These are phyloP conservation scores for Eupithecia abbreviata DNA, from an alignment of 2,888 invertebrate species.

Conservation along the genomic window DNA sequence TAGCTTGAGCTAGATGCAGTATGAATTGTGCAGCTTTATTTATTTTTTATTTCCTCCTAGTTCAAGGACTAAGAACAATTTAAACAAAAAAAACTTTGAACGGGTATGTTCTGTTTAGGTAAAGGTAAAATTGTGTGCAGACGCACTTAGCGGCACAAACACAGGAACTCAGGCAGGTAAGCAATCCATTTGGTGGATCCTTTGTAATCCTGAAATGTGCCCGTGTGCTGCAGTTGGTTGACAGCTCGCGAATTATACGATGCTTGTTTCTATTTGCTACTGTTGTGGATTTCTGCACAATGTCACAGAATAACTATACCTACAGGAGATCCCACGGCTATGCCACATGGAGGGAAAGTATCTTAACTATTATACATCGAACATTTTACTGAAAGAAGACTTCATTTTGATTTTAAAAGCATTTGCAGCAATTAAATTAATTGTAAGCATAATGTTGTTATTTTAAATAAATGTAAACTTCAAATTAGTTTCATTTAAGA, in stretches of 20 bases:
- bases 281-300: background rate
- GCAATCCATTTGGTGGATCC: constrained; percentile 60
- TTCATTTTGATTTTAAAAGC: too few species aligned
- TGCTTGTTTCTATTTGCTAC: constrained; percentile 9
- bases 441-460: too few species aligned
- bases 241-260: constrained; percentile 28
- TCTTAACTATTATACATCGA: too few species aligned
- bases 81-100: background rate
- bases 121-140: constrained; percentile 33
- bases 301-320: too few species aligned
- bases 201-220: constrained; percentile 64
- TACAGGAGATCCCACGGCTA: too few species aligned
- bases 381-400: too few species aligned
- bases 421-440: too few species aligned
- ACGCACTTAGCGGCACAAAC: constrained; percentile 42
- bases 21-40: too few species aligned
- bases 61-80: background rate
- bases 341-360: too few species aligned
- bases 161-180: constrained; percentile 49
- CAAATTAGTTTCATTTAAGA: too few species aligned
- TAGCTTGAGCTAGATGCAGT: too few species aligned
- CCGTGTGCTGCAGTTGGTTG: constrained; percentile 38
- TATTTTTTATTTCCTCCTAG: background rate
- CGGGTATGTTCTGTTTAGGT: background rate
- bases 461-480: too few species aligned